These are phyloP conservation scores for Calliphora vicina DNA, from an alignment of 1,140 invertebrate genomes.

Conservation along the genomic window DNA sequence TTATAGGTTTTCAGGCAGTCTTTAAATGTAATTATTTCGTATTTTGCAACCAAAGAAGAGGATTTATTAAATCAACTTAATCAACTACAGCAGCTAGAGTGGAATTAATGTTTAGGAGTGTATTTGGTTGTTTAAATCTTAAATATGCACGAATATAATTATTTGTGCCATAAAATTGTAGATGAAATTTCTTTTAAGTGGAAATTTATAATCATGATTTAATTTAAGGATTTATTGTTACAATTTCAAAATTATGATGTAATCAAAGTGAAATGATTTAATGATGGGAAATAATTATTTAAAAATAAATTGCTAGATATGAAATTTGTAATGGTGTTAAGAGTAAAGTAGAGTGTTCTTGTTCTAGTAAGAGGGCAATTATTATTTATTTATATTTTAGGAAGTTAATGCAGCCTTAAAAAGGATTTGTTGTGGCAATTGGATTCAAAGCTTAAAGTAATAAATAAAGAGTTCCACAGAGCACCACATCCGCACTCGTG, in stretches of 20 bases:
- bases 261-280: neutral
- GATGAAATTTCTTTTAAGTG: neutral
- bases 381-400: too few species aligned
- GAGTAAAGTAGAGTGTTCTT: too few species aligned
- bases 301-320: too few species aligned
- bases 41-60: neutral
- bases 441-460: too few species aligned
- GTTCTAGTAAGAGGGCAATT: too few species aligned
- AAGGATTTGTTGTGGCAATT: too few species aligned
- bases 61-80: slow-evolving; percentile 12
- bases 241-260: neutral
- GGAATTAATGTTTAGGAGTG: neutral
- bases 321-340: too few species aligned
- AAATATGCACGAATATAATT: neutral
- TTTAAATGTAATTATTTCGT: slow-evolving; percentile 34
- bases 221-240: neutral
- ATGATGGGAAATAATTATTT: neutral
- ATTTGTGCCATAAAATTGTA: neutral
- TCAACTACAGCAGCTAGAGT: neutral
- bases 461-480: too few species aligned
- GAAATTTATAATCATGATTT: neutral
- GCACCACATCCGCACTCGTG: too few species aligned
- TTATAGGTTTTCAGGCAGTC: slow-evolving; percentile 27
- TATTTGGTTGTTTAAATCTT: neutral
- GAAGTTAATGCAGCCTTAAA: too few species aligned